A percentile compares a stretch with the other conserved stretches of the same genome.
These are phyloP conservation scores for Sarcophaga subvicina DNA, from an alignment of 2,888 invertebrate species.

Conservation along the genomic window DNA sequence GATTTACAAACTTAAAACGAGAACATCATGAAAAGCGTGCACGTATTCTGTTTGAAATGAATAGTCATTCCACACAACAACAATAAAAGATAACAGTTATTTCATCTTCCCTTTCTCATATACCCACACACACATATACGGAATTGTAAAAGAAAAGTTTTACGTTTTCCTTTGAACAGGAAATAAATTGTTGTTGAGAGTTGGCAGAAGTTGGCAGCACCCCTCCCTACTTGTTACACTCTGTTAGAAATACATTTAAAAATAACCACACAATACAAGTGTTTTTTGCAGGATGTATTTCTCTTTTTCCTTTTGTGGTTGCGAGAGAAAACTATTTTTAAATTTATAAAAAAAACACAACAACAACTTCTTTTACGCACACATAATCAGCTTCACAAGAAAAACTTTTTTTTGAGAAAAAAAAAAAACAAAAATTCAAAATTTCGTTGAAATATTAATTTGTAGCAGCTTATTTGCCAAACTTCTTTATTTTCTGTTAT, in stretches of 20 bases:
- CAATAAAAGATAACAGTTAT: not conserved
- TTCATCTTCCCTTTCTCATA: not conserved
- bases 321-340: not conserved
- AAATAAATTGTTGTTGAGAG: not conserved
- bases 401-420: no score
- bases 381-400: no score
- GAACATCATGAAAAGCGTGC: not conserved
- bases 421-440: not conserved
- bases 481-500: no score
- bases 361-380: not conserved
- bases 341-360: not conserved
- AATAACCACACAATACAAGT: not conserved
- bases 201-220: no score
- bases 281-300: not conserved
- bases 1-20: not conserved
- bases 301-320: not conserved
- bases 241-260: not conserved
- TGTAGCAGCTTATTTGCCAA: not conserved
- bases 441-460: not conserved
- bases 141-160: not conserved
- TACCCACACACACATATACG: not conserved
- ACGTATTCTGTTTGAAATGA: not conserved
- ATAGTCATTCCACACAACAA: not conserved
- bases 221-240: not conserved
- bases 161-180: not conserved